phyloP scores from a whole-genome alignment of 1,140 invertebrate genomes.

The Drosophila rufa region DNA sequence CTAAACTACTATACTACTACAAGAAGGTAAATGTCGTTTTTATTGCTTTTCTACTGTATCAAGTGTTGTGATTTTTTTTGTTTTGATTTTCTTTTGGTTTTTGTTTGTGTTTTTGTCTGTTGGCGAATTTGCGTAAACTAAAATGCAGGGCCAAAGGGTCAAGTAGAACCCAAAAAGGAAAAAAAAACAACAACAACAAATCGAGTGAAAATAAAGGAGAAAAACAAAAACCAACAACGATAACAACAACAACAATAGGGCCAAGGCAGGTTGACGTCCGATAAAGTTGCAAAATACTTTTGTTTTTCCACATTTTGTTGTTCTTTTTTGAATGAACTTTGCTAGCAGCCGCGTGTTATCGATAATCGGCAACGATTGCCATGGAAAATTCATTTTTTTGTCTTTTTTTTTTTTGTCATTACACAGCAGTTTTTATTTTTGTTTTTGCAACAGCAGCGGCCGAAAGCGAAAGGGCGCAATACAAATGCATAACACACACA shows the following conservation, averaged over 20 bases:
- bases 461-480: conserved; percentile 77
- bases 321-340: conserved; percentile 59
- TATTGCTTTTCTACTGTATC: conserved; percentile 30
- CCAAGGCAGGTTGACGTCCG: conserved; percentile 73
- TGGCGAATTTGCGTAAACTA: conserved; percentile 61
- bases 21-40: not conserved
- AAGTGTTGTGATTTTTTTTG: conserved; percentile 10
- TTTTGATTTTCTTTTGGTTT: conserved; percentile 4
- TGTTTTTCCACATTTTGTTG: too few species aligned
- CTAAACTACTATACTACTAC: too few species aligned
- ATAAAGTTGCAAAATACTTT: conserved; percentile 68
- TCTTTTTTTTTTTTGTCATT: conserved; percentile 41
- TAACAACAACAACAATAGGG: conserved; percentile 25
- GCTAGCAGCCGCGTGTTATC: conserved; percentile 52
- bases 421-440: conserved; percentile 51
- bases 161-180: conserved; percentile 60
- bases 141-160: conserved; percentile 65
- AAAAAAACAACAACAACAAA: conserved; percentile 17
- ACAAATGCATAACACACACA: conserved; percentile 22
- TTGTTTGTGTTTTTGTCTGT: conserved; percentile 6
- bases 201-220: conserved; percentile 16
- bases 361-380: conserved; percentile 54
- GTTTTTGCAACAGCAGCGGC: conserved; percentile 59
- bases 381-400: conserved; percentile 41
- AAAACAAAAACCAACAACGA: conserved; percentile 26